These are phyloP conservation scores for Acestrorhynchus altus DNA, from an alignment of 2,797 vertebrate species.

Conservation along the genomic window DNA sequence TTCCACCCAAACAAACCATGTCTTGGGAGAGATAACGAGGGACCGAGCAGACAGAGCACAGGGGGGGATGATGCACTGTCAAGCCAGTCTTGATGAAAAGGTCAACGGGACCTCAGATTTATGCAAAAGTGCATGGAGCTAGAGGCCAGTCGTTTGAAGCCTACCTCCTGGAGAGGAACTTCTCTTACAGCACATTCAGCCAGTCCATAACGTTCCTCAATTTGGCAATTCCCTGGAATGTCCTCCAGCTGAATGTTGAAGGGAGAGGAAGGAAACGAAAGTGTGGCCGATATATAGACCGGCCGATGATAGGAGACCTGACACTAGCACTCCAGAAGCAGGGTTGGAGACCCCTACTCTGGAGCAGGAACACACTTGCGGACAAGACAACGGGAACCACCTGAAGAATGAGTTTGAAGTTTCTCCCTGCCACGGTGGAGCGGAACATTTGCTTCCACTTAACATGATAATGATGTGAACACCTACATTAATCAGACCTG, in stretches of 20 bases:
- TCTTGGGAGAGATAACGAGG: neutral
- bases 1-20: neutral
- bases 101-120: neutral
- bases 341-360: too few relatives aligned
- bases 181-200: too few relatives aligned
- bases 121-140: neutral
- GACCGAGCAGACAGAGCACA: neutral
- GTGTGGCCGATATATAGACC: too few relatives aligned
- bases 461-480: constrained; percentile 13
- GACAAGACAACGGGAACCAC: too few relatives aligned
- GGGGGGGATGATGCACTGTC: neutral
- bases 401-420: neutral
- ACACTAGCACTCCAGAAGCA: too few relatives aligned
- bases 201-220: too few relatives aligned
- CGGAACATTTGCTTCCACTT: neutral
- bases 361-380: neutral
- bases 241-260: too few relatives aligned
- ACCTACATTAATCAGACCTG: neutral
- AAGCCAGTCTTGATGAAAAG: neutral
- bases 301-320: too few relatives aligned
- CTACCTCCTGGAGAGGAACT: too few relatives aligned
- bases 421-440: neutral
- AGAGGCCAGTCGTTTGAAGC: neutral
- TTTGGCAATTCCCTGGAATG: too few relatives aligned
- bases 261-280: too few relatives aligned